Conservation (phyloP, 2,888 invertebrate species). For the Agrochola lota region DNA sequence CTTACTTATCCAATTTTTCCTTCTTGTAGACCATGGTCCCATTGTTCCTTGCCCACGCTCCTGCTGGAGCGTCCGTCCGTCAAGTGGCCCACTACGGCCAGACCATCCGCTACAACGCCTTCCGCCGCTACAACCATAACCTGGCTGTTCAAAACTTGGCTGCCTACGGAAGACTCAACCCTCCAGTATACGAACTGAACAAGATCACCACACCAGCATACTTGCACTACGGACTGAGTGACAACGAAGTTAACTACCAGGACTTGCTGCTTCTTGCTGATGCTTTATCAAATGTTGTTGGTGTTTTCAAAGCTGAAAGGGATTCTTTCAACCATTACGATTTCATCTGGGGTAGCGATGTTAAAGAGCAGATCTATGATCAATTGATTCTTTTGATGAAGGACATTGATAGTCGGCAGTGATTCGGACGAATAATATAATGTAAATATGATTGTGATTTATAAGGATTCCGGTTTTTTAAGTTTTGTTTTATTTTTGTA, state of each 20-base stretch:
- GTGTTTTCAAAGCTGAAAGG: conserved; percentile 58
- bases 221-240: conserved; percentile 71
- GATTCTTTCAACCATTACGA: conserved; percentile 66
- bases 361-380: conserved; percentile 65
- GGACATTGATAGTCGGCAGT: conserved; percentile 66
- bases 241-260: conserved; percentile 57
- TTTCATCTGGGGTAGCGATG: conserved; percentile 71
- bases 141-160: conserved; percentile 67
- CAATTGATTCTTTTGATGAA: conserved; percentile 66
- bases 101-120: conserved; percentile 68
- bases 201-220: conserved; percentile 71
- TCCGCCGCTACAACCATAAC: conserved; percentile 75
- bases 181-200: conserved; percentile 74
- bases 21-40: conserved; percentile 77
- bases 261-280: conserved; percentile 70
- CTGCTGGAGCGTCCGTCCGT: conserved; percentile 77
- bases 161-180: conserved; percentile 69
- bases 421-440: conserved; percentile 16
- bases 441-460: conserved; percentile 47
- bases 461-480: conserved; percentile 18
- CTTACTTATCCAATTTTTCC: neutral
- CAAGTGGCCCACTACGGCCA: conserved; percentile 80
- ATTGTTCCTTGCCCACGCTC: conserved; percentile 74
- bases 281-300: conserved; percentile 67
- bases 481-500: conserved; percentile 41